phyloP scores from a whole-genome alignment of 2,113 vertebrate species.

The Hypanus sabinus region DNA sequence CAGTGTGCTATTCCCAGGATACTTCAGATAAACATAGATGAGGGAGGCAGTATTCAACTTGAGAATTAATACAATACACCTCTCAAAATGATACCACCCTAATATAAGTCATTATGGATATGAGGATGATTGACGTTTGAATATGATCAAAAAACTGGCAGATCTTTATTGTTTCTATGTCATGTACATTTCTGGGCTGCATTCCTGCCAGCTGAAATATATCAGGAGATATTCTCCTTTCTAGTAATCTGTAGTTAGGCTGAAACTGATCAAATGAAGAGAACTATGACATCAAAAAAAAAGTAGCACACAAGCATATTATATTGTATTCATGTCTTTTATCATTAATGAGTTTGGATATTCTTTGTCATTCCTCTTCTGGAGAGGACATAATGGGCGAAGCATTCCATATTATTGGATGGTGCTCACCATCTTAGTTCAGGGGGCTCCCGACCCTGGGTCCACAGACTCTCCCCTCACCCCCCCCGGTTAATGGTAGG shows the following conservation, averaged over 20 bases:
- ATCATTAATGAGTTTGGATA: no score
- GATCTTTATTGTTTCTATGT: background rate
- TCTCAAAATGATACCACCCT: background rate
- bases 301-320: no score
- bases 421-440: no score
- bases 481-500: no score
- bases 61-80: background rate
- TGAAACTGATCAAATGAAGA: background rate
- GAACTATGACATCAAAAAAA: no score
- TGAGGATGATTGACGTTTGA: background rate
- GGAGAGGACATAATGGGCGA: no score
- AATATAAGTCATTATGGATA: background rate
- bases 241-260: background rate
- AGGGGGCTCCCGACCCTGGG: no score
- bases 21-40: background rate
- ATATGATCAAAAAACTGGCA: background rate
- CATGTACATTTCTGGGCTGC: background rate
- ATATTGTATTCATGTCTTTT: no score
- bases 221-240: background rate
- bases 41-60: background rate
- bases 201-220: conserved; percentile 8
- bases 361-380: no score
- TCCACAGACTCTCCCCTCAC: no score
- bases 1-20: background rate
- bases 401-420: no score